Base-by-base conservation (phyloP, 2,113 vertebrate genomes). In the Tyrannus savana region DNA sequence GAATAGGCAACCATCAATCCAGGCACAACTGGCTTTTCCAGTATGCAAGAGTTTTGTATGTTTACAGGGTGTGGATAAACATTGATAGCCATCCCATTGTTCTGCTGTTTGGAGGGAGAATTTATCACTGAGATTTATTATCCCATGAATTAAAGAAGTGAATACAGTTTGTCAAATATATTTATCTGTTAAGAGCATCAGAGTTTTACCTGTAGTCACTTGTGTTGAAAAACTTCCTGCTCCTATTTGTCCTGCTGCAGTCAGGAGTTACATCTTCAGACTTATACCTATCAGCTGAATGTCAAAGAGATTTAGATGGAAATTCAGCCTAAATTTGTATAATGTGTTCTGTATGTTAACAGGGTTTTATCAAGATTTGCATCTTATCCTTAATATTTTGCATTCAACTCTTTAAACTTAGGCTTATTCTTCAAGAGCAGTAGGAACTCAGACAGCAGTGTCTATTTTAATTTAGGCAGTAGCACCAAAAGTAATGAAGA, bases 101-200 rank as follows among this genome's bases (percentile, higher is more conserved):
- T 91, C 86, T 41, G n/a, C 67, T 86, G 33, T 85, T 90, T 77
- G 18, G 42, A 72, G 44, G 28, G 39, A 73, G 33, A 18, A 37
- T 91, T 81, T 53, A 66, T 94, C 67, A 66, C 4, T 27, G 68
- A 93, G 91, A 93, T 93, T 95, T 87, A 94, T 82, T 92, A 87
- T 44, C 56, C 41, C 69, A 75, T 56, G 18, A 75, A 28, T 77
- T 74, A 84, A 63, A 66, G 62, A 47, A 87, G 41, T 62, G 47
- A 72, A 73, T 30, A 44, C 19, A 31, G 49, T 79, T 89, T 91
- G 68, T 71, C 79, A 71, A 31, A 76, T 41, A 21, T 52, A 50
- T 83, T 95, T 82, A 66, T 76, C 93, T 95, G 35, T 21, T 16
- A 19, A 66, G 12, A 49, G 33, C 23, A 46, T 92, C 56, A 31